phyloP scores from a whole-genome alignment of 2,888 invertebrate genomes.

The Coenonympha arcania region DNA sequence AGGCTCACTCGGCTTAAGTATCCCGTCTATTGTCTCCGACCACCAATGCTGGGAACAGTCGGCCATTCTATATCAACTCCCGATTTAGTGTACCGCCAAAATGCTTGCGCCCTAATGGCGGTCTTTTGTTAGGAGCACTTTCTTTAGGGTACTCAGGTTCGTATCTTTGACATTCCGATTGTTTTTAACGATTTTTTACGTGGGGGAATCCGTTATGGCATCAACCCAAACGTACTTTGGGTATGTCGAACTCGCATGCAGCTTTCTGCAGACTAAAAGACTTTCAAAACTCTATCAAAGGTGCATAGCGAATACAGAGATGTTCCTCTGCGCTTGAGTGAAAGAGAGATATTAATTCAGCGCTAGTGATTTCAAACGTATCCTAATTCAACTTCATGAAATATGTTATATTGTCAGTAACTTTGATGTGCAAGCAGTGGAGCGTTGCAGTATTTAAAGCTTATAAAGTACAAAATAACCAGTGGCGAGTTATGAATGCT shows the following conservation, averaged over 20 bases:
- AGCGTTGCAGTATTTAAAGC: neutral
- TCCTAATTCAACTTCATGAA: no score
- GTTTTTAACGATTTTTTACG: no score
- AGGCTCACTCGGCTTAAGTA: constrained; percentile 42
- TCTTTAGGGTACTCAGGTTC: neutral
- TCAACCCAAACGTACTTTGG: no score
- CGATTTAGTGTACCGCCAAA: constrained; percentile 3
- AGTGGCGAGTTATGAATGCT: neutral
- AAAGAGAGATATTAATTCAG: no score
- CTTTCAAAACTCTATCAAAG: no score
- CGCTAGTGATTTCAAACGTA: no score
- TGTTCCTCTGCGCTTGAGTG: no score
- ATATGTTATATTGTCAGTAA: no score
- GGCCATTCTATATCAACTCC: constrained; percentile 24
- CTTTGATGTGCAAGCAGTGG: neutral
- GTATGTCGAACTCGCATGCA: no score
- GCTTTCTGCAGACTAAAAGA: no score
- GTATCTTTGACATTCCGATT: neutral
- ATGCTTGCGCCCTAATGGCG: neutral
- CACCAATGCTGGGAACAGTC: constrained; percentile 21
- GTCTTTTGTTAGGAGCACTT: neutral
- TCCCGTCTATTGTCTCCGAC: constrained; percentile 38
- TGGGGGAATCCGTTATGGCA: no score
- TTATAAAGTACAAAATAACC: neutral
- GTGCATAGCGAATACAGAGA: no score